Conservation (phyloP, 2,888 invertebrate genomes). For the Tubulanus polymorphus region DNA sequence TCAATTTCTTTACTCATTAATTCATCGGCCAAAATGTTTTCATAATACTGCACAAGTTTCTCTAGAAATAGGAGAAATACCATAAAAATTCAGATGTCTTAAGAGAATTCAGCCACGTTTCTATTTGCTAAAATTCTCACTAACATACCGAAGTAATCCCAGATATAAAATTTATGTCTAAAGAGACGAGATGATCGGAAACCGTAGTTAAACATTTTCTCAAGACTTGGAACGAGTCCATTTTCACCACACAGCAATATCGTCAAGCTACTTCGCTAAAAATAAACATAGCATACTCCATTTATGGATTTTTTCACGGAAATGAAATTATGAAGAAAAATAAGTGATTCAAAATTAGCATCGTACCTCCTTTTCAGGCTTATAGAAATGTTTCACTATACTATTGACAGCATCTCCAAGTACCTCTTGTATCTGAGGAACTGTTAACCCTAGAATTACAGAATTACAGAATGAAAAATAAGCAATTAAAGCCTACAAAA, state of each 20-base stretch:
- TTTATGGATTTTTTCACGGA: neutral
- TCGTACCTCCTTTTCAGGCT: constrained; percentile 71
- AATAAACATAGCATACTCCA: constrained; percentile 12
- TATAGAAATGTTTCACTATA: constrained; percentile 93
- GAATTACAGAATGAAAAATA: constrained; percentile 4
- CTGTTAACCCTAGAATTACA: constrained; percentile 25
- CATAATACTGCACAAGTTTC: constrained; percentile 53
- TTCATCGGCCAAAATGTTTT: constrained; percentile 46
- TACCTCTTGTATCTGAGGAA: constrained; percentile 68
- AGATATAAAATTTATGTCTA: constrained; percentile 84
- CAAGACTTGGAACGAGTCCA: constrained; percentile 87
- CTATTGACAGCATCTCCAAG: constrained; percentile 90
- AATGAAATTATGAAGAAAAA: neutral
- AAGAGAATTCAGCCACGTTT: no score
- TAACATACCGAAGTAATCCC: constrained; percentile 90
- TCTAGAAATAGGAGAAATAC: constrained; percentile 62
- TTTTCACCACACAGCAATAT: constrained; percentile 91
- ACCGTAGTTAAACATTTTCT: constrained; percentile 92
- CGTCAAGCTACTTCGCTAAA: constrained; percentile 63
- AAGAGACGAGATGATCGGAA: constrained; percentile 90
- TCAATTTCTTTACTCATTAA: constrained; percentile 37
- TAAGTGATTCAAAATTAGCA: no score
- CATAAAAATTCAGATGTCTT: no score
- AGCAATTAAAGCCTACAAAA: neutral
- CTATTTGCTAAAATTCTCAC: neutral